These are phyloP conservation scores for Rhyzopertha dominica DNA, from an alignment of 1,140 invertebrate genomes.

Conservation along the genomic window DNA sequence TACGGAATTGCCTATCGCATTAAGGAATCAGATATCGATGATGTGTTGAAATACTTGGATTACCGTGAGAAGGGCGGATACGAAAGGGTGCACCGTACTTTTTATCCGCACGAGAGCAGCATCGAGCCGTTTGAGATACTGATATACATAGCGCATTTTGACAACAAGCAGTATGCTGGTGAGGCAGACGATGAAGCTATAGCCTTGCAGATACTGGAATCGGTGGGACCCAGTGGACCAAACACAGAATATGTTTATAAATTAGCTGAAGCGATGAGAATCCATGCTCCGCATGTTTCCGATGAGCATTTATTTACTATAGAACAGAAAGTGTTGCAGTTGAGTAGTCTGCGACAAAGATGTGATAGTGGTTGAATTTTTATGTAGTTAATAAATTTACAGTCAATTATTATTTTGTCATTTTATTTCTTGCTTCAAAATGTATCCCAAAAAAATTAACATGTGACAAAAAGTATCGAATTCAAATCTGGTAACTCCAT, in stretches of 20 bases:
- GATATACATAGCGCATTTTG: slow-evolving; percentile 76
- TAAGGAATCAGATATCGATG: slow-evolving; percentile 57
- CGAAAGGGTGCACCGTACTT: slow-evolving; percentile 59
- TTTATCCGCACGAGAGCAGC: slow-evolving; percentile 57
- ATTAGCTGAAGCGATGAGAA: slow-evolving; percentile 71
- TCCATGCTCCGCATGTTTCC: slow-evolving; percentile 61
- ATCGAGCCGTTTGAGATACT: slow-evolving; percentile 61
- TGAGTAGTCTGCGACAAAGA: too few relatives aligned
- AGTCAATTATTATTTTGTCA: too few relatives aligned
- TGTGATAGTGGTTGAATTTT: too few relatives aligned
- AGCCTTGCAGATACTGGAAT: slow-evolving; percentile 68
- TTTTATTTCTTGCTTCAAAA: too few relatives aligned
- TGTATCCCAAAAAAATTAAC: too few relatives aligned
- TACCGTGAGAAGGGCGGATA: slow-evolving; percentile 90
- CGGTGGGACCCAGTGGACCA: slow-evolving; percentile 74
- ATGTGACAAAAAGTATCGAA: too few relatives aligned
- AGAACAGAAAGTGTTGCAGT: slow-evolving; percentile 56
- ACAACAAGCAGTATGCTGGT: slow-evolving; percentile 76
- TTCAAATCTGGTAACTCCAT: too few relatives aligned
- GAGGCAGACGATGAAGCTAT: slow-evolving; percentile 68
- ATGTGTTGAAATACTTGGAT: slow-evolving; percentile 77
- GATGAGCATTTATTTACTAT: slow-evolving; percentile 74
- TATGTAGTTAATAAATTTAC: too few relatives aligned
- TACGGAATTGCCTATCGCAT: slow-evolving; percentile 93
- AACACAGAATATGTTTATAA: slow-evolving; percentile 88